A percentile compares a stretch with the other conserved stretches of the same genome.
Evolutionary conservation across 2,797 vertebrate species (phyloP).

Genomic region (Falco naumanni): DNA sequence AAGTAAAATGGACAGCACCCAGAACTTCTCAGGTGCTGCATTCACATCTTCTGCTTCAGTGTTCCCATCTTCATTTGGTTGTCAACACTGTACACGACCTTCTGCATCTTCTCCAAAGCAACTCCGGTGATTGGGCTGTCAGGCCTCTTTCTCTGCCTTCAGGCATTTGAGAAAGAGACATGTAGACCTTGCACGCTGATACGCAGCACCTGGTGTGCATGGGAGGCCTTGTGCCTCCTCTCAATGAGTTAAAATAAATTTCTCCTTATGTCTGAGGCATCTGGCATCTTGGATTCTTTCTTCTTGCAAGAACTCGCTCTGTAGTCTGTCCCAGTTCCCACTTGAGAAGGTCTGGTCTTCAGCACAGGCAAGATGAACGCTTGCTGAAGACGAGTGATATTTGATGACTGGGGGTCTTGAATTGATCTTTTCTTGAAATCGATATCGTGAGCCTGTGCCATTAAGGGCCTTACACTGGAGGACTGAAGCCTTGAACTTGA

Average conservation of each 20-base stretch:
- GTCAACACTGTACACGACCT: rapidly evolving
- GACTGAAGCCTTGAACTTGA: background rate
- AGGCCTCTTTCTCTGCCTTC: background rate
- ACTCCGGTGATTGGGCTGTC: background rate
- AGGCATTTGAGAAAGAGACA: background rate
- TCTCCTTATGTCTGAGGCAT: background rate
- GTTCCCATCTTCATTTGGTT: background rate
- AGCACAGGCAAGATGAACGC: background rate
- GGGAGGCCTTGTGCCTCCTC: rapidly evolving
- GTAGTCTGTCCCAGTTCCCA: background rate
- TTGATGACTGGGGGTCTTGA: background rate
- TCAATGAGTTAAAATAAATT: background rate
- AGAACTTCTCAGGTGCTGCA: background rate
- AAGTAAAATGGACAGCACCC: background rate
- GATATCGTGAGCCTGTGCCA: rapidly evolving
- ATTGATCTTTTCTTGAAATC: background rate
- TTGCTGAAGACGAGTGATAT: background rate
- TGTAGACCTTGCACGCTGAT: rapidly evolving
- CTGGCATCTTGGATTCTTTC: background rate
- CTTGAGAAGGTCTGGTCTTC: background rate
- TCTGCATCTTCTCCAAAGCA: background rate
- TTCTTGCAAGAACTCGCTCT: background rate
- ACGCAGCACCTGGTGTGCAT: no score
- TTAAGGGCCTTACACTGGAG: background rate
- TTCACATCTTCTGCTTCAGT: background rate